Conservation (phyloP, 2,888 invertebrate genomes). For the Antheraea assamensis region DNA sequence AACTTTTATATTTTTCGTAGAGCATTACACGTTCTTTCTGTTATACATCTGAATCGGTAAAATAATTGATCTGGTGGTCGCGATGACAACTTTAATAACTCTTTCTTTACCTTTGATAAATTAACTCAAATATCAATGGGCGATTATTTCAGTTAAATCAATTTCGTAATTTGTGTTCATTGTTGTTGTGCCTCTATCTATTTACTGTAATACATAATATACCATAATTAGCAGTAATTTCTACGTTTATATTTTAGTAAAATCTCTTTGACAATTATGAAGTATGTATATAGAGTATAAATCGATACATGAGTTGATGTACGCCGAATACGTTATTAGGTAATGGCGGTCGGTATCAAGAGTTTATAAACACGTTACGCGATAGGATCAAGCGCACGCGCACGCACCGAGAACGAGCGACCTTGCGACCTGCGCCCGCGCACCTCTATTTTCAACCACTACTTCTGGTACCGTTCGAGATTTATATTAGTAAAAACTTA, state of each 20-base stretch:
- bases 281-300: neutral
- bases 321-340: neutral
- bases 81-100: no score
- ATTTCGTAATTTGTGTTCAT: no score
- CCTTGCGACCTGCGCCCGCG: neutral
- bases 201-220: neutral
- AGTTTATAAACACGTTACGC: constrained; percentile 45
- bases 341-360: neutral
- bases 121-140: no score
- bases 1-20: no score
- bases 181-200: neutral
- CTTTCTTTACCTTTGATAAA: no score
- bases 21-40: no score
- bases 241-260: neutral
- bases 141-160: no score
- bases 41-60: no score
- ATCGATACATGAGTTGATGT: neutral
- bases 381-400: constrained; percentile 24
- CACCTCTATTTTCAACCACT: neutral
- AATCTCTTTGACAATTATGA: neutral
- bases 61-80: no score
- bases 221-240: neutral
- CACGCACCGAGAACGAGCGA: constrained; percentile 2
- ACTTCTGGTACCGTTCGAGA: neutral
- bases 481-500: no score